Evolutionary conservation across 2,113 vertebrate species (phyloP).

Genomic region (Sardina pilchardus): DNA sequence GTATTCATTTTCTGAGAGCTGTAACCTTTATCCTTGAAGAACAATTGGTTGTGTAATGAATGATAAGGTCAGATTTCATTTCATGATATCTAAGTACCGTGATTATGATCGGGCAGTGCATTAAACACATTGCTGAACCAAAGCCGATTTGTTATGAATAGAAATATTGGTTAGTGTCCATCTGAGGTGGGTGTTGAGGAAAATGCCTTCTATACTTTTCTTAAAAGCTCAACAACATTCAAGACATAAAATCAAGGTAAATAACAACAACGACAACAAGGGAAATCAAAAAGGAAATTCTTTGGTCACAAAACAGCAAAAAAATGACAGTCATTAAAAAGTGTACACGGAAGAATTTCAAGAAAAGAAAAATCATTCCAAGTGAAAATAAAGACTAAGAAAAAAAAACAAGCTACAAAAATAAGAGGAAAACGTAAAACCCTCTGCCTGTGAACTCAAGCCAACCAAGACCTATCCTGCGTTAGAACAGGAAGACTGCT

Average conservation of each 20-base stretch:
- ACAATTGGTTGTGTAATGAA: slow-evolving; percentile 45
- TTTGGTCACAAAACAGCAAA: slow-evolving; percentile 90
- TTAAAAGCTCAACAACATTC: slow-evolving; percentile 44
- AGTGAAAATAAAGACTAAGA: slow-evolving; percentile 25
- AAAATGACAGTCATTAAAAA: slow-evolving; percentile 52
- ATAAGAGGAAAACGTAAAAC: slow-evolving; percentile 25
- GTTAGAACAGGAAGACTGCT: slow-evolving; percentile 68
- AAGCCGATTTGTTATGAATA: slow-evolving; percentile 64
- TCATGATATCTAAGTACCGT: slow-evolving; percentile 48
- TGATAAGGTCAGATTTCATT: slow-evolving; percentile 36
- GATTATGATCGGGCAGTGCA: slow-evolving; percentile 71
- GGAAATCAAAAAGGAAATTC: slow-evolving; percentile 74
- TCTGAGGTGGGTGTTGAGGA: slow-evolving; percentile 46
- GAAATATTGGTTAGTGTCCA: slow-evolving; percentile 73
- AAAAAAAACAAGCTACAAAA: slow-evolving; percentile 44
- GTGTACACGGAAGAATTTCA: background rate
- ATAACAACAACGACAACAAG: slow-evolving; percentile 63
- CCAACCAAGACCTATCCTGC: slow-evolving; percentile 47
- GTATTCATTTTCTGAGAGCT: slow-evolving; percentile 52
- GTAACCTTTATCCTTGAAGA: slow-evolving; percentile 51
- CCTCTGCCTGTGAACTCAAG: slow-evolving; percentile 24
- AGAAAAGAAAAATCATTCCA: background rate
- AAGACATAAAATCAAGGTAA: slow-evolving; percentile 55
- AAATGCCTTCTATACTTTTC: slow-evolving; percentile 19
- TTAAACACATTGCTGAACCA: slow-evolving; percentile 69